Evolutionary conservation across 1,140 invertebrate species (phyloP), one percentile per base, ranked within the genome.

Genomic region (Diachasma alloeum): DNA sequence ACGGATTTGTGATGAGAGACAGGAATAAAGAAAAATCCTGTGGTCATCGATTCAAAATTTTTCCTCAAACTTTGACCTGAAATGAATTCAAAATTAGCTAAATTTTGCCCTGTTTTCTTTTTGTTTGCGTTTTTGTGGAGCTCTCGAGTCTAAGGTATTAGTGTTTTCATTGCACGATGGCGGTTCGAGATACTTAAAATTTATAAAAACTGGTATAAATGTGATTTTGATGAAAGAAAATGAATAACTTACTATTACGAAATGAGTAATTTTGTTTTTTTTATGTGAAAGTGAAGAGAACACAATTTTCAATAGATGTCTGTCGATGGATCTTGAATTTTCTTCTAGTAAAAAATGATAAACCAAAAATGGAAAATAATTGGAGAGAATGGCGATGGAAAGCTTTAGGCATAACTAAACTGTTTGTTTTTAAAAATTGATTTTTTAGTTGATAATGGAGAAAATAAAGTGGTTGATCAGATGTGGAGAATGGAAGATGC

Each of bases 111-210:
- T 10, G 8, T 1, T 63, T 72, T 24, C 39, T 36, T 77, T 72
- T 24, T 59, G 10, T 37, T 44, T 66, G 26, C n/a, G n/a, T 42
- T 63, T 69, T 26, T 31, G 31, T 6, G 31, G 2, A 31, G 22
- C 13, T 76, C 66, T 75, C 66, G 36, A 56, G 24, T 59, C 44
- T 68, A 9, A 39, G 59, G 63, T 72, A 48, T 56, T 46, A 63
- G 56, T 72, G 39, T 59, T 26, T 36, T 31, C 39, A 69, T 69
- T 66, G 68, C 74, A 70, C 67, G 68, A 46, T 70, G 74, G 74
- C 74, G 74, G 74, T 75, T 69, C 24, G 67, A 75, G 37, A 76
- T 72, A 76, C 75, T 72, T 72, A 77, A 77, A 77, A 48, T 19
- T 63, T 39, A 39, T 48, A 76, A 71, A 71, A 56, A 42, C 42